These are phyloP conservation scores for Adelognathus sp. DNA, from an alignment of 2,888 invertebrate genomes.

Conservation along the genomic window DNA sequence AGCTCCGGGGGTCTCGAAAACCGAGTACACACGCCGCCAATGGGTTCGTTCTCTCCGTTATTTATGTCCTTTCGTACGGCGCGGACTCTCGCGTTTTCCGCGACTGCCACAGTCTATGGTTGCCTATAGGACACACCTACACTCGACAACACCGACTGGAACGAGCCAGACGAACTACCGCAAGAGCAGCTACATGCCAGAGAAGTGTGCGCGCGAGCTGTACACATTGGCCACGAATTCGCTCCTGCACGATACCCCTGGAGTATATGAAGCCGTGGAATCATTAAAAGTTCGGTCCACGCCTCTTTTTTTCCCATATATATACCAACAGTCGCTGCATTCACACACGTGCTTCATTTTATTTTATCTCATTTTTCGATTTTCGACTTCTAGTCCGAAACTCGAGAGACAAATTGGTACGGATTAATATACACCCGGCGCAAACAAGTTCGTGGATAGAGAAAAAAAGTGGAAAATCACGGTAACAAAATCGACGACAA, in stretches of 20 bases:
- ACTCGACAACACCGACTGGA: conserved; percentile 37
- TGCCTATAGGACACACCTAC: background rate
- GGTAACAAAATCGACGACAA: background rate
- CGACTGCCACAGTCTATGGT: conserved; percentile 26
- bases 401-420: background rate
- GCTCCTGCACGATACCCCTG: conserved; percentile 15
- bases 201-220: background rate
- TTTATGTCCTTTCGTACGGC: conserved; percentile 55
- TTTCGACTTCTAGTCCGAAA: background rate
- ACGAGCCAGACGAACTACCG: conserved; percentile 40
- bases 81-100: conserved; percentile 32
- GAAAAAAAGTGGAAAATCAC: background rate
- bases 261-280: conserved; percentile 21
- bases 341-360: background rate
- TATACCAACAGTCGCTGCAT: background rate
- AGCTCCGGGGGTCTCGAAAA: conserved; percentile 15
- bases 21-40: conserved; percentile 32
- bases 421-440: background rate
- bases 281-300: conserved; percentile 44
- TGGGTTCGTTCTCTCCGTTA: conserved; percentile 55
- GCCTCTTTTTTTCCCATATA: conserved; percentile 16
- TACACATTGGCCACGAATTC: conserved; percentile 15
- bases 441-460: background rate
- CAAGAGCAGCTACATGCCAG: conserved; percentile 30
- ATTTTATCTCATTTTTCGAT: background rate